These are phyloP conservation scores for Poecilia picta DNA, from an alignment of 2,797 vertebrate species.

Conservation along the genomic window DNA sequence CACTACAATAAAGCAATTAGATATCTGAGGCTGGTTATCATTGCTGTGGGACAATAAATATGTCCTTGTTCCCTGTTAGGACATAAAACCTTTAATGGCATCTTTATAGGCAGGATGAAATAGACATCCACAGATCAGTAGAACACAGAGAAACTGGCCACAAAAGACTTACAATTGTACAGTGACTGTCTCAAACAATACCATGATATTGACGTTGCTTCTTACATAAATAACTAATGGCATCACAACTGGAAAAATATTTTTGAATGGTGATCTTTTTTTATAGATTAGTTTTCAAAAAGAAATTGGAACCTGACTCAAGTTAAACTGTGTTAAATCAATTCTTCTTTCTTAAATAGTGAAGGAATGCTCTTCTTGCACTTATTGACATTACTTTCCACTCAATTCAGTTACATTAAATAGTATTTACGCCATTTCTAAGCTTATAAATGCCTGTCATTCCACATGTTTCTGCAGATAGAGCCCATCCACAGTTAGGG, in stretches of 20 bases:
- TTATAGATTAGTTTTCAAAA: background rate
- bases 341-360: background rate
- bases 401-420: background rate
- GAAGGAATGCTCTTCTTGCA: background rate
- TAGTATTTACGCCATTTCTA: background rate
- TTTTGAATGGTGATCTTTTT: background rate
- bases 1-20: too few species aligned
- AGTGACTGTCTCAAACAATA: background rate
- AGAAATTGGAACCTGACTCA: background rate
- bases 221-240: background rate
- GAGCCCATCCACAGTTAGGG: constrained; percentile 80
- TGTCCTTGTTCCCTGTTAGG: background rate
- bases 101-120: background rate
- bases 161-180: too few species aligned
- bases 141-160: background rate
- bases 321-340: too few species aligned
- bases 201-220: background rate
- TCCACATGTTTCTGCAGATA: constrained; percentile 38
- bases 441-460: constrained; percentile 5
- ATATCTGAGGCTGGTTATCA: background rate
- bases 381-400: background rate
- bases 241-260: background rate
- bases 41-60: background rate
- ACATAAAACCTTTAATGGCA: background rate
- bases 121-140: background rate